phyloP scores from a whole-genome alignment of 2,113 vertebrate species.

The Callipepla squamata region DNA sequence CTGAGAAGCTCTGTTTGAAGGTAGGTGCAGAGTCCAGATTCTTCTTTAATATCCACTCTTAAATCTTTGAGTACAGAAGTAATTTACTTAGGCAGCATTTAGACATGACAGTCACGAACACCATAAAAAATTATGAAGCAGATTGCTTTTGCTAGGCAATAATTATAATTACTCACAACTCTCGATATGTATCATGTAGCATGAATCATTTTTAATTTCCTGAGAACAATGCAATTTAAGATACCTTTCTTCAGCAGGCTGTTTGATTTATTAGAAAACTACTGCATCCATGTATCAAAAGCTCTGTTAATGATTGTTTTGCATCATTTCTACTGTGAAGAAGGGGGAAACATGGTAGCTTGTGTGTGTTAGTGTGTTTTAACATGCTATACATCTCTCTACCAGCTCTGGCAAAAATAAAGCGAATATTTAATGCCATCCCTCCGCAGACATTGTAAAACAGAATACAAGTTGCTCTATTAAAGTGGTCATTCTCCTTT shows the following conservation, averaged over 20 bases:
- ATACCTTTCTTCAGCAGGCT: background rate
- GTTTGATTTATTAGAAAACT: conserved; percentile 33
- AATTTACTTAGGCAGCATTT: conserved; percentile 11
- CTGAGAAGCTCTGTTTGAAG: background rate
- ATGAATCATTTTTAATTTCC: conserved; percentile 40
- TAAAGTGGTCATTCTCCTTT: background rate
- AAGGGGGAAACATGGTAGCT: background rate
- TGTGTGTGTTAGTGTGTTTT: background rate
- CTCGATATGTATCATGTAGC: background rate
- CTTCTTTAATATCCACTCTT: background rate
- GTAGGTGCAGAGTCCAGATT: background rate
- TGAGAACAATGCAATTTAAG: conserved; percentile 25
- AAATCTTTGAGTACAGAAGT: background rate
- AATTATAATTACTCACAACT: conserved; percentile 33
- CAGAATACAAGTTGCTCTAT: background rate
- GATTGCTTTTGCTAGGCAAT: conserved; percentile 19
- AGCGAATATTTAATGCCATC: background rate
- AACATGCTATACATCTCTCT: background rate
- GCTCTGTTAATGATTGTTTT: background rate
- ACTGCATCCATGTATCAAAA: background rate
- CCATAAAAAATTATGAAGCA: background rate
- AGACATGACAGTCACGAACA: background rate
- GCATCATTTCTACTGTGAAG: background rate
- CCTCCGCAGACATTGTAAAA: background rate
- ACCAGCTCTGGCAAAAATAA: background rate